These are phyloP conservation scores for Mustela lutreola DNA, from an alignment of 2,113 vertebrate genomes.

Conservation along the genomic window DNA sequence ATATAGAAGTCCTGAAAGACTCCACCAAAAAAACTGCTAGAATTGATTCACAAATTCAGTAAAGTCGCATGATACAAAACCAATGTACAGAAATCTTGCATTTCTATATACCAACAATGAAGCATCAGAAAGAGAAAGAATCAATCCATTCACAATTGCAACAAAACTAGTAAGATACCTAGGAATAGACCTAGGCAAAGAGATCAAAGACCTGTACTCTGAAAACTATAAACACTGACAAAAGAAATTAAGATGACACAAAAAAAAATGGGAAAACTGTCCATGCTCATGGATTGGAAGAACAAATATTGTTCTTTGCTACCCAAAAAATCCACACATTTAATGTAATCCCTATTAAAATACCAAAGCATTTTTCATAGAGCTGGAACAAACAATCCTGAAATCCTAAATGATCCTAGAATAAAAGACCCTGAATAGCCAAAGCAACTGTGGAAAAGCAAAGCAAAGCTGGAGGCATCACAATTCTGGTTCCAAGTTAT, in stretches of 20 bases:
- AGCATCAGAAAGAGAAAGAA: not conserved
- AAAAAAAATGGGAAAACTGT: not conserved
- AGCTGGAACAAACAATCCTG: not conserved
- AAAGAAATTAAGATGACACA: not conserved
- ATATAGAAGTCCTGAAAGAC: not conserved
- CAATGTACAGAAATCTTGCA: not conserved
- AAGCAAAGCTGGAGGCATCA: not conserved
- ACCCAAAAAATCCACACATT: not conserved
- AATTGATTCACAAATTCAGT: not conserved
- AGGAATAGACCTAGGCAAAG: not conserved
- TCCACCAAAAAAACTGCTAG: not conserved
- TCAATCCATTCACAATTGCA: not conserved
- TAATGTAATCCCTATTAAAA: not conserved
- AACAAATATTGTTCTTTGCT: not conserved
- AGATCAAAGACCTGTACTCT: not conserved
- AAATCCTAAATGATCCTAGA: not conserved
- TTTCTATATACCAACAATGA: not conserved
- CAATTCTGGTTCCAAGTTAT: not conserved
- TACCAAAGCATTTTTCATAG: not conserved
- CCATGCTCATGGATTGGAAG: not conserved
- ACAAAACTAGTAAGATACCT: not conserved
- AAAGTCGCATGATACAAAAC: not conserved
- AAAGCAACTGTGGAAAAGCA: not conserved
- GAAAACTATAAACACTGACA: not conserved
- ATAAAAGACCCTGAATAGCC: not conserved